Evolutionary conservation across 1,140 invertebrate genomes (phyloP), one percentile per base, ranked within the genome.

Genomic region (Gonioctena quinquepunctata): DNA sequence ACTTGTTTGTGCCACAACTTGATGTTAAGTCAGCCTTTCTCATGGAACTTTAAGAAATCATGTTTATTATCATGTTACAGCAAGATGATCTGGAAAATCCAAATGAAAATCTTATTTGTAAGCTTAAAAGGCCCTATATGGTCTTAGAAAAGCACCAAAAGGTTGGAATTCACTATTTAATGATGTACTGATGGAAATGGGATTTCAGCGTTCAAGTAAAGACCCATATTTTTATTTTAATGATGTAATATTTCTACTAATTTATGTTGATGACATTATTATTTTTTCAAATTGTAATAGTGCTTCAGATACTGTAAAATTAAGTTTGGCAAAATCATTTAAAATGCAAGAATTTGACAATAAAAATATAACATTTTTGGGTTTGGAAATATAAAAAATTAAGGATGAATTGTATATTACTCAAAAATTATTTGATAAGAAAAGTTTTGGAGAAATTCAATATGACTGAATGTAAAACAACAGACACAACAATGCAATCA

Each of bases 201-300:
- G 74, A 16, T 71, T 76, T 60, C 26, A 68, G 42, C 26, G 23
- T 23, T 68, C 65, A 5, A 66, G 54, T 19, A 54, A 69, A 27
- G 79, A 81, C 52, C 73, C 68, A 18, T 82, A 78, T 78, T 18
- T 82, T 21, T 77, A 84, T 72, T 73, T 52, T 21, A 70, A 50
- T n/a, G 68, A 71, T 49, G 72, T 63, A 18, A 52, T 74, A 13
- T 73, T 71, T 27, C n/a, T 81, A 52, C 64, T 57, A 5, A 50
- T 79, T 3, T 77, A 81, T 68, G 78, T 80, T 3, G 80, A 80
- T 48, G 78, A 80, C 26, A 68, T 79, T 8, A 8, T 81, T 23
- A 3, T 67, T n/a, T 66, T 42, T 13, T 21, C 62, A 4, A 66
- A 21, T 22, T 66, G 28, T 28, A n/a, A n/a, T n/a, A n/a, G n/a